Base-by-base conservation (phyloP, 2,797 vertebrate species). In the Percopsis omiscomaycus region DNA sequence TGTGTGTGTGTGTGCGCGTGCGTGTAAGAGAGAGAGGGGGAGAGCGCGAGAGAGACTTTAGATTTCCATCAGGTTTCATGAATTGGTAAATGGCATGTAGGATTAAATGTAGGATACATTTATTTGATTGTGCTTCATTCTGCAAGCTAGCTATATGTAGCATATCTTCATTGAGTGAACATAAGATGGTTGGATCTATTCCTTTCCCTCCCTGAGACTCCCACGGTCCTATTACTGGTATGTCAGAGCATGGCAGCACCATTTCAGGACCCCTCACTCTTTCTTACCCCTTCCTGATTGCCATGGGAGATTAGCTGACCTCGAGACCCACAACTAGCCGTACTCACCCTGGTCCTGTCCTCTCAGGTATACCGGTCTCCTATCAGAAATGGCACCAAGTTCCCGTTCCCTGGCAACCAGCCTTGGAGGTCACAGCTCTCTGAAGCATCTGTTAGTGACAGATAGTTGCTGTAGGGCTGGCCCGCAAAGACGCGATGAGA, bases 381-480 rank as follows among this genome's bases (percentile, higher is more conserved):
- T 86, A 86, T 89, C 82, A 86, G 71, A 78, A 59, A 22, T 68
- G 59, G 58, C 16, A 47, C 61, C 71, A 15, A 69, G 67, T 68
- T 67, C 55, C 66, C 53, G 72, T 69, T 80, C 62, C 79, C 66
- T 74, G 68, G 69, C 66, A 80, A 65, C 76, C 61, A 51, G 74
- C 52, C 61, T 53, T 54, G 53, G 82, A 84, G 88, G 85, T 86
- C 81, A 84, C 3, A 49, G 70, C 71, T 76, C 69, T 80, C 69
- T 68, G 63, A 77, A 84, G 82, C 82, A 86, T 85, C 82, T 78
- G 79, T 80, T 80, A 61, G 70, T 81, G 86, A 90, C 84, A 89
- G 89, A 89, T 81, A 68, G 70, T 75, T 78, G 70, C 80, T 75
- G 69, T 68, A 82, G 73, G 71, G 67, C 59, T 69, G 74, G 71